These are phyloP conservation scores for Ciconia stormi DNA, from an alignment of 2,113 vertebrate genomes.

Conservation along the genomic window DNA sequence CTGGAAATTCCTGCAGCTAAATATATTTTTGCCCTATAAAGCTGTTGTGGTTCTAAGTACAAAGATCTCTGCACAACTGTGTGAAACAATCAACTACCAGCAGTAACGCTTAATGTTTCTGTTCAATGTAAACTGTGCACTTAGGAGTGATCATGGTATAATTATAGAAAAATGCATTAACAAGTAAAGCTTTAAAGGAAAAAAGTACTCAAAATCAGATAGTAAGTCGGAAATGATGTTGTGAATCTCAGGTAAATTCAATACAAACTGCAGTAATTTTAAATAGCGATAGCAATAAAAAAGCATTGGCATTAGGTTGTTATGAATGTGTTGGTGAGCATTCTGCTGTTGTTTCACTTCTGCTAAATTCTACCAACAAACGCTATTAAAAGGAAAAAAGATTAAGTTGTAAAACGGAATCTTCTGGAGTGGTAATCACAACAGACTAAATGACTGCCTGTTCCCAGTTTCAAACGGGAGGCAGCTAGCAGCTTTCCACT, in stretches of 20 bases:
- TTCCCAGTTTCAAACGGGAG: not conserved
- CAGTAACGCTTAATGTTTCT: slow-evolving; percentile 38
- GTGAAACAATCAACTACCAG: slow-evolving; percentile 33
- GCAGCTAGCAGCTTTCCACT: not conserved
- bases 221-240: slow-evolving; percentile 32
- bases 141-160: slow-evolving; percentile 59
- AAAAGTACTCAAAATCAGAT: slow-evolving; percentile 50
- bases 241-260: slow-evolving; percentile 61
- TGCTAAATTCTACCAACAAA: not conserved
- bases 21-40: slow-evolving; percentile 29
- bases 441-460: not conserved
- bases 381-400: slow-evolving; percentile 56
- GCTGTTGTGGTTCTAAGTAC: slow-evolving; percentile 38
- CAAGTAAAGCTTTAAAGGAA: slow-evolving; percentile 58
- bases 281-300: slow-evolving; percentile 30
- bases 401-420: slow-evolving; percentile 41
- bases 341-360: not conserved
- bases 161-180: slow-evolving; percentile 67
- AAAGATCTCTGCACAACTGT: slow-evolving; percentile 32
- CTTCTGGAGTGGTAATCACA: not conserved
- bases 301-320: not conserved
- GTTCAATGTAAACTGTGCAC: slow-evolving; percentile 45
- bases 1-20: slow-evolving; percentile 30
- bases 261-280: slow-evolving; percentile 35
- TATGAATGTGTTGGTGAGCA: not conserved